phyloP scores from a whole-genome alignment of 2,797 vertebrate genomes.

The Lophotriccus pileatus region DNA sequence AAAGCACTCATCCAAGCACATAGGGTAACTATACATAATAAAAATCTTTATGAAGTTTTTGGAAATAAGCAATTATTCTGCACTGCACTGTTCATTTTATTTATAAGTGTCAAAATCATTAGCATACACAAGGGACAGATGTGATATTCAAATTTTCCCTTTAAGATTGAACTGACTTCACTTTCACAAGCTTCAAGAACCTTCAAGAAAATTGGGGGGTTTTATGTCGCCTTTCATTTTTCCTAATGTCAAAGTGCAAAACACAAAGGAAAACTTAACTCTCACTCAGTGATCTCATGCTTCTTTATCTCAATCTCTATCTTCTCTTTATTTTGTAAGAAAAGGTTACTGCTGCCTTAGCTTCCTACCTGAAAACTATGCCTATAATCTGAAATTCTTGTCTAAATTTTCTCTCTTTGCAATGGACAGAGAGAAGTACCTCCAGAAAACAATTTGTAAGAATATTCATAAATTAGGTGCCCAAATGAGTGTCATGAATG shows the following conservation, averaged over 20 bases:
- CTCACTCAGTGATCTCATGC: neutral
- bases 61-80: slow-evolving; percentile 49
- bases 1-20: slow-evolving; percentile 52
- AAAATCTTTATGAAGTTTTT: slow-evolving; percentile 54
- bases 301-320: neutral
- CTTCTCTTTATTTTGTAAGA: neutral
- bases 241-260: neutral
- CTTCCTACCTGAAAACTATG: neutral
- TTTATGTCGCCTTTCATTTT: neutral
- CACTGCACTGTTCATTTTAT: slow-evolving; percentile 50
- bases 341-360: neutral
- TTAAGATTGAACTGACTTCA: neutral
- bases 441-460: neutral
- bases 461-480: neutral
- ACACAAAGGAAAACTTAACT: neutral
- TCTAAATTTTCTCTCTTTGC: neutral
- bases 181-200: neutral
- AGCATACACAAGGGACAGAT: slow-evolving; percentile 1
- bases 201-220: neutral
- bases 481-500: neutral
- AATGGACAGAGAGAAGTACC: neutral
- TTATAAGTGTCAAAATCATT: slow-evolving; percentile 45
- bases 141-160: slow-evolving; percentile 19
- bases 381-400: neutral
- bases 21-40: slow-evolving; percentile 26